Evolutionary conservation across 2,888 invertebrate species (phyloP).

Genomic region (Morinoia aosen): DNA sequence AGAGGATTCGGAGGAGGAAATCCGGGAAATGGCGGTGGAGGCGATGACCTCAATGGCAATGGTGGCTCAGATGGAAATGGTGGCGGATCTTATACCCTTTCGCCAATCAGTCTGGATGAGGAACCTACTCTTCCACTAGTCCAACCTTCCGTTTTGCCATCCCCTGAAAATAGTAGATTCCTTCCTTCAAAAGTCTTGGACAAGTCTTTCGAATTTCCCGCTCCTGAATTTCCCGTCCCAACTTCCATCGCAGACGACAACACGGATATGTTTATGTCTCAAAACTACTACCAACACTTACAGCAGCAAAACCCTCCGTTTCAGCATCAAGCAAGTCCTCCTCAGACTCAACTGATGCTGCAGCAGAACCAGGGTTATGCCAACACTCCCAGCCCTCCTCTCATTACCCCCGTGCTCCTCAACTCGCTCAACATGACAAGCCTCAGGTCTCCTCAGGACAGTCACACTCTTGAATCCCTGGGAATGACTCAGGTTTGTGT

Average conservation of each 20-base stretch:
- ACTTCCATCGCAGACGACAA: not conserved
- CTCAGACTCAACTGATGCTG: slow-evolving; percentile 15
- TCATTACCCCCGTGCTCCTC: slow-evolving; percentile 5
- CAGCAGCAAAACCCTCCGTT: slow-evolving; percentile 15
- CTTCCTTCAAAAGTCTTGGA: slow-evolving; percentile 37
- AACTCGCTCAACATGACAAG: slow-evolving; percentile 30
- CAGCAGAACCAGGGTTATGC: slow-evolving; percentile 37
- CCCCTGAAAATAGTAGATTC: slow-evolving; percentile 31
- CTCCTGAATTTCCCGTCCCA: slow-evolving; percentile 33
- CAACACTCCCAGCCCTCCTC: slow-evolving; percentile 40
- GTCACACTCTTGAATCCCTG: slow-evolving; percentile 62
- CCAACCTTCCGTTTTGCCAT: slow-evolving; percentile 41
- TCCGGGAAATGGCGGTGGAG: slow-evolving; percentile 61
- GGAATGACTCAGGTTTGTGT: slow-evolving; percentile 63
- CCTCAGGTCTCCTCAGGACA: slow-evolving; percentile 62
- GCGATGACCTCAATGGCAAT: slow-evolving; percentile 54
- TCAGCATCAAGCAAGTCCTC: slow-evolving; percentile 33
- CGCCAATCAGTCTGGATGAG: slow-evolving; percentile 20
- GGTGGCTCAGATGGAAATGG: slow-evolving; percentile 54
- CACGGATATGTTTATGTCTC: slow-evolving; percentile 26
- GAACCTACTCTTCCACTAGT: slow-evolving; percentile 36
- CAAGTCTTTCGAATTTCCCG: slow-evolving; percentile 47
- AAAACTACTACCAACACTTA: slow-evolving; percentile 40
- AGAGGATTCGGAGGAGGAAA: slow-evolving; percentile 63
- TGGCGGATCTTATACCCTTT: slow-evolving; percentile 25